Evolutionary conservation across 2,797 vertebrate species (phyloP).

Genomic region (Mormyrus hasselquistii): DNA sequence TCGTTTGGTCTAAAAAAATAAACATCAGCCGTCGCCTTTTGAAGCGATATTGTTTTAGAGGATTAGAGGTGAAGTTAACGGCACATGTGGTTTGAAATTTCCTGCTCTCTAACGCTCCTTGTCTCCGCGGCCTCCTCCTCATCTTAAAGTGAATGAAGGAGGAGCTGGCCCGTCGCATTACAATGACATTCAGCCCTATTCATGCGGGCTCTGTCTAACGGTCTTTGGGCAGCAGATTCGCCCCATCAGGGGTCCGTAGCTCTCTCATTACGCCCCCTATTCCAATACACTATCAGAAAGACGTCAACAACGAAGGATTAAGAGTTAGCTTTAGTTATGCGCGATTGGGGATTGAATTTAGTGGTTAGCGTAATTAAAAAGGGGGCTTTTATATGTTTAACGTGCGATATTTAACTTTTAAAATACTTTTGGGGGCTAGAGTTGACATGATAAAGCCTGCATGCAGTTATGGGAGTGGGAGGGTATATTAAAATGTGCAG

Average conservation of each 20-base stretch:
- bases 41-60: neutral
- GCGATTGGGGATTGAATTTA: conserved; percentile 52
- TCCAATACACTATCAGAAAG: conserved; percentile 52
- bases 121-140: conserved; percentile 31
- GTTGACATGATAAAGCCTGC: neutral
- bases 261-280: conserved; percentile 49
- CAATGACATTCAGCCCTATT: conserved; percentile 63
- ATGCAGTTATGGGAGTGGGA: neutral
- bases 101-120: conserved; percentile 33
- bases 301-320: conserved; percentile 34
- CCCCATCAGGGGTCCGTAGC: conserved; percentile 52
- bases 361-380: conserved; percentile 44
- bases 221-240: conserved; percentile 64
- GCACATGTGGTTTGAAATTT: conserved; percentile 15
- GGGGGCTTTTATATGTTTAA: conserved; percentile 47
- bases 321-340: conserved; percentile 36
- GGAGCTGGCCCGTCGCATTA: conserved; percentile 63
- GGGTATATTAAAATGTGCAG: neutral
- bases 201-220: conserved; percentile 61
- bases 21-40: neutral
- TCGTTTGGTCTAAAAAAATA: neutral
- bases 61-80: neutral
- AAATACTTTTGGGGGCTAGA: neutral
- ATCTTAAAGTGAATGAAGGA: conserved; percentile 55
- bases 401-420: conserved; percentile 37